A percentile compares a stretch with the other conserved stretches of the same genome.
Evolutionary conservation across 2,113 vertebrate species (phyloP).

Genomic region (Coturnix japonica): DNA sequence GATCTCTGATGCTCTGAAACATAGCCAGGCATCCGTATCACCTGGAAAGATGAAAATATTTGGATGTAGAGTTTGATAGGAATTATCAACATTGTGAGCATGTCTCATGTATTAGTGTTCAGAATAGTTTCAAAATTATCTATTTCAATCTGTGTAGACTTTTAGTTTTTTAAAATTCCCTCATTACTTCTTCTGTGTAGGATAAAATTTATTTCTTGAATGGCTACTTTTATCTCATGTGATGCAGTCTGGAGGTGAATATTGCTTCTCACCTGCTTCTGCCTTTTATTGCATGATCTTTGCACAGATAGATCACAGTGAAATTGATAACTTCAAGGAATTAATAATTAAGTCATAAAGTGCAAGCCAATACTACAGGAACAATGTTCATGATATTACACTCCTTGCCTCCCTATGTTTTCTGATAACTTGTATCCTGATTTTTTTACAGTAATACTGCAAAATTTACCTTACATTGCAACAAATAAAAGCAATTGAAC

Average conservation of each 20-base stretch:
- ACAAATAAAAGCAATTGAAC: background rate
- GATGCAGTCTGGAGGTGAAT: background rate
- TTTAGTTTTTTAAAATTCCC: conserved; percentile 36
- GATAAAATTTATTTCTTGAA: background rate
- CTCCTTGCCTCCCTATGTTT: background rate
- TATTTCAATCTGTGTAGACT: conserved; percentile 17
- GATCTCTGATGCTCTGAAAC: background rate
- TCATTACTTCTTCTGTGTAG: background rate
- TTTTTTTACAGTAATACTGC: background rate
- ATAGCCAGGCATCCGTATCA: background rate
- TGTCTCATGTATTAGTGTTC: background rate
- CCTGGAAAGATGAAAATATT: conserved; percentile 16
- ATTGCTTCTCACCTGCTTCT: background rate
- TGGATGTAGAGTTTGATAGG: background rate
- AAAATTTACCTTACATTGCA: background rate
- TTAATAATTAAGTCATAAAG: background rate
- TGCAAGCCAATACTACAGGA: background rate
- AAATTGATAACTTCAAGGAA: background rate
- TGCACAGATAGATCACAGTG: background rate
- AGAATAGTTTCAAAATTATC: conserved; percentile 16
- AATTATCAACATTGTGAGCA: background rate
- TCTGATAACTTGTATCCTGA: background rate
- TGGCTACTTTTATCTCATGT: background rate
- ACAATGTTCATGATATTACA: background rate
- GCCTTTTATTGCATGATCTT: background rate